Conservation (phyloP, 2,888 invertebrate species). For the Coelopa pilipes region DNA sequence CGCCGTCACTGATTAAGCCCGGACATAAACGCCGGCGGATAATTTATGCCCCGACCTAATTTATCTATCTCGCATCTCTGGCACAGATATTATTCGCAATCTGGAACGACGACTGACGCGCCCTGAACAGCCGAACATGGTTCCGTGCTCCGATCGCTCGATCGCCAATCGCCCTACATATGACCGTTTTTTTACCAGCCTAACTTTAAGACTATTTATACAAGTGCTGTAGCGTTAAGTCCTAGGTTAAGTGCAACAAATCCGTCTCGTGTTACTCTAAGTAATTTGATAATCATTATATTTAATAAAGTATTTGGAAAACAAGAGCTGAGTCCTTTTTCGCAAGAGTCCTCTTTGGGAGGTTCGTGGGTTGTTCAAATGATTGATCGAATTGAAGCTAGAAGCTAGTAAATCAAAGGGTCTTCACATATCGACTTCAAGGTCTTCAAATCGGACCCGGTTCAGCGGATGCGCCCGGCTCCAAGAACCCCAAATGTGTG, state of each 20-base stretch:
- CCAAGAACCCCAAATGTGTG: too few relatives aligned
- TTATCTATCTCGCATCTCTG: neutral
- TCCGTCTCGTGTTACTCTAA: conserved; percentile 26
- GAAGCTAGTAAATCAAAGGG: too few relatives aligned
- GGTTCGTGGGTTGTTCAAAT: too few relatives aligned
- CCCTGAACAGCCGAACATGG: neutral
- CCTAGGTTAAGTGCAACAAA: conserved; percentile 24
- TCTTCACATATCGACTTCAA: too few relatives aligned
- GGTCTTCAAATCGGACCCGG: too few relatives aligned
- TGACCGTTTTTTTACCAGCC: neutral
- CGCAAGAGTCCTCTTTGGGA: too few relatives aligned
- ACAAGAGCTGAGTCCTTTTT: neutral
- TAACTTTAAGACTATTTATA: conserved; percentile 9
- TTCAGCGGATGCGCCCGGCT: too few relatives aligned
- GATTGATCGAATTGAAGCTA: too few relatives aligned
- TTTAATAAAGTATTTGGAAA: conserved; percentile 23
- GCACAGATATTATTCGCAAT: neutral
- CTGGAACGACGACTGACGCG: conserved; percentile 13
- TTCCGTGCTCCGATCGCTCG: too few relatives aligned
- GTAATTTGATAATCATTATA: conserved; percentile 22
- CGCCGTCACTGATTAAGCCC: conserved; percentile 54
- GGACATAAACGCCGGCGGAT: neutral
- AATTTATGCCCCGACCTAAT: neutral
- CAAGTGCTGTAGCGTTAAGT: neutral
- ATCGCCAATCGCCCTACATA: too few relatives aligned